Conservation (phyloP, 1,140 invertebrate genomes). For the Tetranychus urticae region DNA sequence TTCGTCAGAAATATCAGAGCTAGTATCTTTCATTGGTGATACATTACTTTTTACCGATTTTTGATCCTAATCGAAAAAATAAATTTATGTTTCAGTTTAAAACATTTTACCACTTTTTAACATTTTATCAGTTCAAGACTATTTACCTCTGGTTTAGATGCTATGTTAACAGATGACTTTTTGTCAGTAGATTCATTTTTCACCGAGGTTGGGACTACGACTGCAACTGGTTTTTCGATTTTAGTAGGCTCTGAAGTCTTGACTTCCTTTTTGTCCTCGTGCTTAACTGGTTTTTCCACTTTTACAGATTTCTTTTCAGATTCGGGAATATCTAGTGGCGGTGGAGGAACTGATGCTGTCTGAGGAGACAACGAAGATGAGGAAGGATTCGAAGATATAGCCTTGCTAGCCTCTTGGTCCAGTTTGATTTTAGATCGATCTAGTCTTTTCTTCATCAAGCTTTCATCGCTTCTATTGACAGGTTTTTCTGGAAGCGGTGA, state of each 20-base stretch:
- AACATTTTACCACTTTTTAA: not conserved
- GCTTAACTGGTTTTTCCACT: not conserved
- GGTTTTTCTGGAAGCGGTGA: not conserved
- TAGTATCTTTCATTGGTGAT: not conserved
- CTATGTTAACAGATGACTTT: too few species aligned
- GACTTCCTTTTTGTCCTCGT: not conserved
- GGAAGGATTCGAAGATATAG: not conserved
- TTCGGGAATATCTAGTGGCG: not conserved
- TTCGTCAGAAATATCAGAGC: not conserved
- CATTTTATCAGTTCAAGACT: too few species aligned
- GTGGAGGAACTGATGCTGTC: not conserved
- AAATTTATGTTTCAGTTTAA: not conserved
- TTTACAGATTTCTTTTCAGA: not conserved
- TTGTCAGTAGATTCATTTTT: too few species aligned
- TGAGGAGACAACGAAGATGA: not conserved
- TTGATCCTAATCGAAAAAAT: not conserved
- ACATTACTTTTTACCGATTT: not conserved
- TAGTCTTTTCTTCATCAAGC: slow-evolving; percentile 8
- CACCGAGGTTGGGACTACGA: too few species aligned
- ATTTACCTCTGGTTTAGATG: too few species aligned
- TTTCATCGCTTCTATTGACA: not conserved
- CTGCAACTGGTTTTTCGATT: too few species aligned
- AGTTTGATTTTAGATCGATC: not conserved
- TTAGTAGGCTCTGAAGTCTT: not conserved
- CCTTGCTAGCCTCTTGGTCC: not conserved